Percentiles rank a stretch among this genome's conserved stretches.
Conservation (phyloP, 2,888 invertebrate genomes). For the Schizaphis graminum region DNA sequence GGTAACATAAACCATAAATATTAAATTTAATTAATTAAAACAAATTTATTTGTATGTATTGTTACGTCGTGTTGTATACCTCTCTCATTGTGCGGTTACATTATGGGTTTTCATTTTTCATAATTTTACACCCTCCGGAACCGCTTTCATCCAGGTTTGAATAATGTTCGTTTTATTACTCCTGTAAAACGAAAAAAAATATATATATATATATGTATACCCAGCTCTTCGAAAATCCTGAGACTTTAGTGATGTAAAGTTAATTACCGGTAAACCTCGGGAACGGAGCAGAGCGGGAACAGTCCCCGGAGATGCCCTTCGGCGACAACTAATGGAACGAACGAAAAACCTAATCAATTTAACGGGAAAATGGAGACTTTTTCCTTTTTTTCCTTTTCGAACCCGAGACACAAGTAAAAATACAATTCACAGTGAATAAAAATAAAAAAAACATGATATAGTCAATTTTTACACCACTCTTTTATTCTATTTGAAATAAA, state of each 20-base stretch:
- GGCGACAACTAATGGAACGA: conserved; percentile 64
- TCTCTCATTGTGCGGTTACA: conserved; percentile 44
- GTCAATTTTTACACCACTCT: conserved; percentile 50
- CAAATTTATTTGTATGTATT: conserved; percentile 40
- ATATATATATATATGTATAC: conserved; percentile 21
- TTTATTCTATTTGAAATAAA: conserved; percentile 51
- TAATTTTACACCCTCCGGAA: conserved; percentile 54
- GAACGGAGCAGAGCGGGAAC: conserved; percentile 24
- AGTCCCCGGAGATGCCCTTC: conserved; percentile 58
- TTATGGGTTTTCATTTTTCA: conserved; percentile 51
- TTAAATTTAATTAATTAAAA: conserved; percentile 50
- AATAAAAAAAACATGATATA: conserved; percentile 32
- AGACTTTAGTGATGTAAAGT: conserved; percentile 62
- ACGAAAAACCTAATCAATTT: conserved; percentile 66
- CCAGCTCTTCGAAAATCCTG: conserved; percentile 49
- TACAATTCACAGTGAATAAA: conserved; percentile 51
- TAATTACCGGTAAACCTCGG: conserved; percentile 63
- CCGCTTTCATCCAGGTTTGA: conserved; percentile 37
- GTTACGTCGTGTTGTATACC: conserved; percentile 5
- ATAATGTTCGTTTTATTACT: conserved; percentile 54
- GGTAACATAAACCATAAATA: conserved; percentile 7
- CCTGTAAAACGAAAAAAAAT: conserved; percentile 22
- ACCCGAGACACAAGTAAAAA: conserved; percentile 38
- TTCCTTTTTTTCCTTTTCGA: conserved; percentile 33
- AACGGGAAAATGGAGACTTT: conserved; percentile 65